A percentile compares a stretch with the other conserved stretches of the same genome.
Evolutionary conservation across 2,888 invertebrate genomes (phyloP).

Genomic region (Sipha maydis): DNA sequence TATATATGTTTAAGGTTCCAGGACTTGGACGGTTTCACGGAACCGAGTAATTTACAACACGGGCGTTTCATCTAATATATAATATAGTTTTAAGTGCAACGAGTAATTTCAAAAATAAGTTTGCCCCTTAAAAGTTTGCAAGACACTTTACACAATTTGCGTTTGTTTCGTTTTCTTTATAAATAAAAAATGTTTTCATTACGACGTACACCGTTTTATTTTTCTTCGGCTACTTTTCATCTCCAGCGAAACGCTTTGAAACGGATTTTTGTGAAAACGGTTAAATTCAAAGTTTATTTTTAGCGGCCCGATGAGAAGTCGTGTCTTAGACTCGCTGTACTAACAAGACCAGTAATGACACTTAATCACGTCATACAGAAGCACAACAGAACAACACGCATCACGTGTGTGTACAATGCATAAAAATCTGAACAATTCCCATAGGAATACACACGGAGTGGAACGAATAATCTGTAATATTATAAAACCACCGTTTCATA

Average conservation of each 20-base stretch:
- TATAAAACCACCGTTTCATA: background rate
- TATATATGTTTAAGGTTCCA: background rate
- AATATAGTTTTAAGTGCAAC: constrained; percentile 18
- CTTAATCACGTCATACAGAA: constrained; percentile 36
- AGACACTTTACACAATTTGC: background rate
- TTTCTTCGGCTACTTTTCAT: background rate
- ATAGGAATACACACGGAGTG: constrained; percentile 4
- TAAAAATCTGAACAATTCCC: constrained; percentile 30
- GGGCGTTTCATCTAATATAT: background rate
- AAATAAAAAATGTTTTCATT: constrained; percentile 18
- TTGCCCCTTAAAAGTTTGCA: constrained; percentile 9
- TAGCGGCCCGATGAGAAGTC: background rate
- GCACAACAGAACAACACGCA: background rate
- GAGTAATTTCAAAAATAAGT: constrained; percentile 11
- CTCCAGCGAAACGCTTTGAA: background rate
- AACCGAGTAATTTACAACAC: background rate
- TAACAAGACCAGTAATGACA: constrained; percentile 22
- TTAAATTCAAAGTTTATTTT: constrained; percentile 35
- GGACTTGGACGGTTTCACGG: background rate
- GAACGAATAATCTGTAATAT: constrained; percentile 18
- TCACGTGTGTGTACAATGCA: constrained; percentile 14
- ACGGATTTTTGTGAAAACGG: background rate
- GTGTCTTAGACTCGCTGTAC: background rate
- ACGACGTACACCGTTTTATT: background rate
- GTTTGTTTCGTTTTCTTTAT: constrained; percentile 14